Evolutionary conservation across 30 jellyfish, hydroid and myxozoan species (phyloP), one percentile per base, ranked within the genome.

Genomic region (Hydra vulgaris): DNA sequence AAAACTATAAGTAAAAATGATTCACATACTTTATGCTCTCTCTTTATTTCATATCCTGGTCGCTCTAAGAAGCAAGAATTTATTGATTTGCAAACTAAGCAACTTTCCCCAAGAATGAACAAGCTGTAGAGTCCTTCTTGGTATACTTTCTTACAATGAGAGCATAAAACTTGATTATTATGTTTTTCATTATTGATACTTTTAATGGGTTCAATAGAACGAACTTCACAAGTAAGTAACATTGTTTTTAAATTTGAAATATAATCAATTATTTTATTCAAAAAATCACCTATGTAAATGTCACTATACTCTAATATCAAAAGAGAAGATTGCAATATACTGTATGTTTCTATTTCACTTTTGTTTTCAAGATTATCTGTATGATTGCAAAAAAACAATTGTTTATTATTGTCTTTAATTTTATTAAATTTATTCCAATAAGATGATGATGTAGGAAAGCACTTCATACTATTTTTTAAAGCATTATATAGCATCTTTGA

Each of bases 61-160:
- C 12, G 5, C 12, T 40, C 61, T 40, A 40, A 40, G 61, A 40
- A 40, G 12, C 61, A 40, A 12, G 61, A 40, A 40, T 12, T 40
- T 40, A 40, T 5, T 3, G 61, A 40, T 40, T 40, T 40, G 61
- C 61, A 40, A 40, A 12, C 12, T 40, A 40, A 75, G 56, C 70
- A 75, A 23, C 52, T 72, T 78, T 78, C 74, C 0, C 56, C 53
- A 23, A 78, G 66, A 19, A 66, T 7, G 24, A 78, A 24, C 8
- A 78, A 40, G 54, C 66, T 23, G 61, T 78, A 19, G 15, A 78
- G 24, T 1, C 85, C 85, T 27, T 78, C 66, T 12, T 78, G 74
- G n/a, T 78, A 78, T 23, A 27, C 17, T 54, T 78, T 54, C 0
- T 78, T 27, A 53, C 85, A 78, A 53, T 24, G 77, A 23, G 26